Conservation (phyloP, 2,888 invertebrate genomes). For the Tipula unca region DNA sequence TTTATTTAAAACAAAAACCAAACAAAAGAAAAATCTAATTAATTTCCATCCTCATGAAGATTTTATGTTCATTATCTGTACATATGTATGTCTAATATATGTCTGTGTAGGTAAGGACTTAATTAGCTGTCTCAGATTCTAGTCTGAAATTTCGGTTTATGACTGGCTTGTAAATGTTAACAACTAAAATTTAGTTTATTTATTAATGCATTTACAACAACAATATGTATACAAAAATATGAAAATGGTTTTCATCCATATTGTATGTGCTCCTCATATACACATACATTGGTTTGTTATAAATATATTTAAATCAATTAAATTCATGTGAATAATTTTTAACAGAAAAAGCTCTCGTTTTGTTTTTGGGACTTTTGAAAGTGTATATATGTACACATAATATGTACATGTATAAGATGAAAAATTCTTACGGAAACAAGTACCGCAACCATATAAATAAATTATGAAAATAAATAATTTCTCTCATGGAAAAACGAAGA, state of each 20-base stretch:
- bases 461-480: conserved; percentile 8
- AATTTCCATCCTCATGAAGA: neutral
- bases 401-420: neutral
- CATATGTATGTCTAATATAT: neutral
- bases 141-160: too few relatives aligned
- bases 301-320: conserved; percentile 1
- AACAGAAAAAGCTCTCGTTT: neutral
- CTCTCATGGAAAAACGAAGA: neutral
- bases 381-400: neutral
- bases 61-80: neutral
- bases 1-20: neutral
- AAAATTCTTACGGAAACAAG: neutral
- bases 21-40: neutral
- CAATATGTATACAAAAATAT: neutral
- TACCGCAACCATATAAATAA: conserved; percentile 8
- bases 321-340: neutral
- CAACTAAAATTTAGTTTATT: neutral
- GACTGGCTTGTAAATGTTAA: neutral
- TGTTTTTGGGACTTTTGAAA: neutral
- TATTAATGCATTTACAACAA: neutral
- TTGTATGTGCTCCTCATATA: neutral
- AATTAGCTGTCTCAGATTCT: too few relatives aligned
- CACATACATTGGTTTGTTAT: neutral
- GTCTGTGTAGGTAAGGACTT: neutral
- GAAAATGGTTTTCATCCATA: neutral